A percentile compares a stretch with the other conserved stretches of the same genome.
Evolutionary conservation across 1,140 invertebrate species (phyloP).

Genomic region (Conopomorpha cramerella): DNA sequence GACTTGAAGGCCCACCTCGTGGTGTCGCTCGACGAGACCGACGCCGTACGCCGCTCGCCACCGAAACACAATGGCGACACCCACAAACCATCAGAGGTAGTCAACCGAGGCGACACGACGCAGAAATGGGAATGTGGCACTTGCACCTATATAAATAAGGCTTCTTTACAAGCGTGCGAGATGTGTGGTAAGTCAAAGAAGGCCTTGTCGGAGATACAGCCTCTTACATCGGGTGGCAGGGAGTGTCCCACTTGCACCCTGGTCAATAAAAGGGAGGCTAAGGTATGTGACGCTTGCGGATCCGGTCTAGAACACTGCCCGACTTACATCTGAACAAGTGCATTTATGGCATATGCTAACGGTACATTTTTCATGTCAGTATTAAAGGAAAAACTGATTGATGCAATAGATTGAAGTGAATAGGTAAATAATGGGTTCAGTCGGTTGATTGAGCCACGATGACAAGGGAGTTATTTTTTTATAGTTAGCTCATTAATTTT

Average conservation of each 20-base stretch:
- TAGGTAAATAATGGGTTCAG: too few relatives aligned
- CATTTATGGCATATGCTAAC: too few relatives aligned
- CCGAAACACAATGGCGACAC: slow-evolving; percentile 20
- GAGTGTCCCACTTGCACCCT: slow-evolving; percentile 80
- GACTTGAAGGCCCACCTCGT: slow-evolving; percentile 42
- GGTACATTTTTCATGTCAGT: too few relatives aligned
- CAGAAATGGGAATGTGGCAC: slow-evolving; percentile 70
- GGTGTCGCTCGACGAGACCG: slow-evolving; percentile 41
- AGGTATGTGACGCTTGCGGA: slow-evolving; percentile 70
- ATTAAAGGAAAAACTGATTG: too few relatives aligned
- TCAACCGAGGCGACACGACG: slow-evolving; percentile 8
- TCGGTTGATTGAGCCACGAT: too few relatives aligned
- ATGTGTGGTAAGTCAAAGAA: slow-evolving; percentile 73
- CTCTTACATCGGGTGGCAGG: slow-evolving; percentile 73
- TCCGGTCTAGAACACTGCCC: slow-evolving; percentile 74
- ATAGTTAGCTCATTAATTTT: too few relatives aligned
- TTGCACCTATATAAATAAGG: slow-evolving; percentile 73
- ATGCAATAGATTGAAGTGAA: too few relatives aligned
- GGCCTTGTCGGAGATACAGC: slow-evolving; percentile 66
- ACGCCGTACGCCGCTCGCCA: slow-evolving; percentile 18
- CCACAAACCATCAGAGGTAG: slow-evolving; percentile 4
- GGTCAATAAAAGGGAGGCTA: slow-evolving; percentile 73
- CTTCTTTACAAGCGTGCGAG: slow-evolving; percentile 67
- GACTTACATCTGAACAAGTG: slow-evolving; percentile 69
- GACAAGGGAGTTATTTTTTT: too few relatives aligned